phyloP scores from a whole-genome alignment of 2,888 invertebrate species.

The Sialis lutaria region DNA sequence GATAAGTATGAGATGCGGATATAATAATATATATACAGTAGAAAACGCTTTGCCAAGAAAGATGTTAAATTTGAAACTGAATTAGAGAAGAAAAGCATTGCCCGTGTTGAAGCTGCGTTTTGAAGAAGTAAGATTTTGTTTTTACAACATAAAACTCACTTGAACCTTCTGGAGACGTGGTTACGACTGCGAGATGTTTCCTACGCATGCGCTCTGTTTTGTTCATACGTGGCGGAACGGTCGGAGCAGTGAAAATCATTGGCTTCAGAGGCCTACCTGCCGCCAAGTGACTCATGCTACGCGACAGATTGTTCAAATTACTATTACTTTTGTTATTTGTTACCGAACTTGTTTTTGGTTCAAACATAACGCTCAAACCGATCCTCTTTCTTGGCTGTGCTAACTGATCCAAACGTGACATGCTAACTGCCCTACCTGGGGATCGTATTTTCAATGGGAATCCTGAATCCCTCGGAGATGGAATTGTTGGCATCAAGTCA shows the following conservation, averaged over 20 bases:
- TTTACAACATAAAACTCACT: background rate
- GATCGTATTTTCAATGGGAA: slow-evolving; percentile 27
- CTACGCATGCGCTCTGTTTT: slow-evolving; percentile 25
- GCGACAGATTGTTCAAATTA: slow-evolving; percentile 15
- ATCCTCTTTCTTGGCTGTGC: slow-evolving; percentile 47
- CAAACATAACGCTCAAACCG: slow-evolving; percentile 21
- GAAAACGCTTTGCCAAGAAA: no score
- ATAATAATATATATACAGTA: no score
- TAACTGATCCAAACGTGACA: slow-evolving; percentile 81
- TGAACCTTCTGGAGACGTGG: slow-evolving; percentile 14
- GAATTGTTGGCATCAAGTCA: slow-evolving; percentile 80
- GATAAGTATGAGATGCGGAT: no score
- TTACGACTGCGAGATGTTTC: slow-evolving; percentile 20
- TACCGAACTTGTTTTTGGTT: slow-evolving; percentile 16
- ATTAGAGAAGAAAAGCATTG: no score
- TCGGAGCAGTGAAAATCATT: slow-evolving; percentile 29
- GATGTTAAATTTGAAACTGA: no score
- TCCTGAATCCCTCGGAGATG: slow-evolving; percentile 46
- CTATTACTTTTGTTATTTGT: background rate
- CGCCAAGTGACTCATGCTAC: slow-evolving; percentile 55
- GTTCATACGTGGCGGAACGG: slow-evolving; percentile 24
- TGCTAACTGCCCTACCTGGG: slow-evolving; percentile 82
- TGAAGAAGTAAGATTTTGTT: no score
- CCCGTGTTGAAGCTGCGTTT: no score
- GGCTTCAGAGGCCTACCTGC: slow-evolving; percentile 17